phyloP scores from a whole-genome alignment of 1,140 invertebrate genomes.

The Glossosoma conforme region DNA sequence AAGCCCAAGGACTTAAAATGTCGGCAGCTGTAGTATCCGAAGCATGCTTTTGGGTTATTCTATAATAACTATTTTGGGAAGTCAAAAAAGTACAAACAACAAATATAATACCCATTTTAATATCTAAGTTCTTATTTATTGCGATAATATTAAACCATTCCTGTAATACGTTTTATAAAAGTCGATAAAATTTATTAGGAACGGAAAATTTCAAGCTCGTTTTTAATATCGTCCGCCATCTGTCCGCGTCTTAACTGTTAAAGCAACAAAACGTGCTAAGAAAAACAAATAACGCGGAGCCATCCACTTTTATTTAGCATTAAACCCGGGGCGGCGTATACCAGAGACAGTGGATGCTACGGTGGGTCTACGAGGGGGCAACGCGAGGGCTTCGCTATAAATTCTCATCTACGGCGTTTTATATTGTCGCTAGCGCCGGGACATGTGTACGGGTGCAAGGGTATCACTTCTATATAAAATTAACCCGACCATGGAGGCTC shows the following conservation, averaged over 20 bases:
- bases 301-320: slow-evolving; percentile 28
- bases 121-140: not conserved
- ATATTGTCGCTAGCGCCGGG: slow-evolving; percentile 22
- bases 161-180: slow-evolving; percentile 9
- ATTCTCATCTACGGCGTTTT: slow-evolving; percentile 26
- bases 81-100: too few species aligned
- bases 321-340: slow-evolving; percentile 12
- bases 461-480: slow-evolving; percentile 27
- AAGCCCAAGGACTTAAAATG: too few species aligned
- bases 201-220: slow-evolving; percentile 19
- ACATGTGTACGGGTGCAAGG: slow-evolving; percentile 17
- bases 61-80: too few species aligned
- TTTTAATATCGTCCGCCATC: slow-evolving; percentile 28
- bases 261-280: slow-evolving; percentile 21
- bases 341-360: not conserved
- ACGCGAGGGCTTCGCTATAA: slow-evolving; percentile 14
- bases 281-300: slow-evolving; percentile 25
- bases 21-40: too few species aligned
- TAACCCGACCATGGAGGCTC: slow-evolving; percentile 19
- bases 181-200: slow-evolving; percentile 26
- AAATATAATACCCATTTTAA: not conserved
- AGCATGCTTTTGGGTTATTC: too few species aligned
- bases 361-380: slow-evolving; percentile 1
- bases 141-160: not conserved
- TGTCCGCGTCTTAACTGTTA: slow-evolving; percentile 25